Conservation (phyloP, 2,888 invertebrate genomes). For the Beris morrisii region DNA sequence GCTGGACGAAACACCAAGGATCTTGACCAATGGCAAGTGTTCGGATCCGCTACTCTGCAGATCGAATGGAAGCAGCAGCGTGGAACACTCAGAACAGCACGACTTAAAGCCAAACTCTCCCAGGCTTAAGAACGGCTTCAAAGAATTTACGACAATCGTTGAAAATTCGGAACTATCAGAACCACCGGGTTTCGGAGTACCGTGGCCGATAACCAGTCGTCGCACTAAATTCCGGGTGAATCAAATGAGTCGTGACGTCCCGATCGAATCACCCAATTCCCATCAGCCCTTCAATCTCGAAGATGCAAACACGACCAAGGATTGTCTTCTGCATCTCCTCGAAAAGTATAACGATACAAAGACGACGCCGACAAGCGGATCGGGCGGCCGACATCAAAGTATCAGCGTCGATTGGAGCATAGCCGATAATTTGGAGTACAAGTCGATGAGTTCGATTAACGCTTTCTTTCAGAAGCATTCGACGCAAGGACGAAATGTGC, state of each 20-base stretch:
- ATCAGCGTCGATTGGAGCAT: slow-evolving; percentile 77
- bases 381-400: slow-evolving; percentile 67
- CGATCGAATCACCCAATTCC: slow-evolving; percentile 64
- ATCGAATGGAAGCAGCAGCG: slow-evolving; percentile 1
- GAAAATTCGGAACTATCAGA: not conserved
- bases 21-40: slow-evolving; percentile 22
- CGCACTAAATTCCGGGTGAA: slow-evolving; percentile 68
- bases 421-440: slow-evolving; percentile 72
- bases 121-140: slow-evolving; percentile 12
- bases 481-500: slow-evolving; percentile 49
- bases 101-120: not conserved
- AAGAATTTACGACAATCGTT: not conserved
- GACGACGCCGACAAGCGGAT: slow-evolving; percentile 25
- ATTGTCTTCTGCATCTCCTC: slow-evolving; percentile 71
- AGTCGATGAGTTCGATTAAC: slow-evolving; percentile 78
- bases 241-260: slow-evolving; percentile 71
- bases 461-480: slow-evolving; percentile 74
- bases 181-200: slow-evolving; percentile 49
- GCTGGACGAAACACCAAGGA: slow-evolving; percentile 52
- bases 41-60: not conserved
- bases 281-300: slow-evolving; percentile 59
- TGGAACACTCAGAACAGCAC: not conserved
- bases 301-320: slow-evolving; percentile 70
- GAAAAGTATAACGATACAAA: slow-evolving; percentile 70
- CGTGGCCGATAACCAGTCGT: slow-evolving; percentile 60